Conservation (phyloP, 1,140 invertebrate species). For the Orchesella cincta region DNA sequence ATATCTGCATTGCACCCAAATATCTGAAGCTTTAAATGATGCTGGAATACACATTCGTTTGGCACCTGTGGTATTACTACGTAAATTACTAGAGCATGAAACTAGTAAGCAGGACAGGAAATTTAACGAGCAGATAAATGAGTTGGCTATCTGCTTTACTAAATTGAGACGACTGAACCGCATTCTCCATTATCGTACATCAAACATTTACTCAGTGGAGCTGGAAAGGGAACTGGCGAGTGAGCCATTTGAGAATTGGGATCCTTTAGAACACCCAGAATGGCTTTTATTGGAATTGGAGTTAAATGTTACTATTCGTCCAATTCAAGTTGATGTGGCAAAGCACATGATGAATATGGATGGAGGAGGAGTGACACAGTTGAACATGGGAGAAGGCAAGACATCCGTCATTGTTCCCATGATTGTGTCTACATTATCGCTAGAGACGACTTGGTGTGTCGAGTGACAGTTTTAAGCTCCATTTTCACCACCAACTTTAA, state of each 20-base stretch:
- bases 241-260: constrained; percentile 36
- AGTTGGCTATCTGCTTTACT: background rate
- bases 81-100: too few species aligned
- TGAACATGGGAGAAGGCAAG: constrained; percentile 51
- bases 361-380: constrained; percentile 32
- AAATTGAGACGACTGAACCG: background rate
- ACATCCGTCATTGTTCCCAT: constrained; percentile 48
- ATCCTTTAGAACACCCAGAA: constrained; percentile 35
- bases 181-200: background rate
- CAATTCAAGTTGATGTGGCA: constrained; percentile 42
- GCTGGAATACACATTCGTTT: background rate
- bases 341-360: constrained; percentile 38
- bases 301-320: constrained; percentile 40
- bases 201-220: background rate
- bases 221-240: background rate
- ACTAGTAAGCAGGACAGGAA: too few species aligned
- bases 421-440: constrained; percentile 36
- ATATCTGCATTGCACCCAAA: too few species aligned
- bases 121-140: too few species aligned
- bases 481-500: constrained; percentile 40
- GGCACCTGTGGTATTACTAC: background rate
- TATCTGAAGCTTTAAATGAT: too few species aligned
- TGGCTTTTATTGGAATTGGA: constrained; percentile 50
- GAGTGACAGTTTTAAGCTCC: constrained; percentile 44
- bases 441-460: constrained; percentile 29